Base-by-base conservation (phyloP, 2,113 vertebrate genomes). In the Lucifuga dentata region DNA sequence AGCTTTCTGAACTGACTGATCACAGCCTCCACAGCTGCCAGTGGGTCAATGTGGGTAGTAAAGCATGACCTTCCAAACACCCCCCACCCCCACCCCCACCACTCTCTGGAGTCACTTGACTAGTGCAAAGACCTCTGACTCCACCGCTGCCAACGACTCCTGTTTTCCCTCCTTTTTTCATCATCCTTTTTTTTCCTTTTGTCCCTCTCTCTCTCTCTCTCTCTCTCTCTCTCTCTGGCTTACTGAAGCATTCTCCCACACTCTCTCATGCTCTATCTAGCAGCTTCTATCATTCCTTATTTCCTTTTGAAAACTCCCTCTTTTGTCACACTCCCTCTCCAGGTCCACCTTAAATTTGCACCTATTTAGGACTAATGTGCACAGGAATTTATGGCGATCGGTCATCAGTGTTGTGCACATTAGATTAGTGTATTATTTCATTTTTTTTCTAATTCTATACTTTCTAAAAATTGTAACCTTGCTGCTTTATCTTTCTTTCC, bases 21-120 rank as follows among this genome's bases (percentile, higher is more conserved):
- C 65, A 68, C 11, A 8, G 51, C 46, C 74, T 82, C 76, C 40
- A 35, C 19, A 29, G 58, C 79, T 84, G 86, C 81, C 86, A 69
- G 35, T 63, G 56, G 51, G 74, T 91, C 86, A 89, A 74, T 88
- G 87, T 83, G 86, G 65, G 87, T 80, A 90, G 83, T 85, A 88
- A 90, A 89, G 84, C 89, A 74, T 91, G 89, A 89, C 84, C 62
- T 51, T 29, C 66, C 40, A 46, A 13, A 33, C 24, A 10, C 43
- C 7, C 24, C 44, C 9, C 49, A 11, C 5, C 20, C 41, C 16
- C 16, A 5, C 23, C 38, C 20, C 66, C 29, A 5, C 45, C 61
- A 5, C 51, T 52, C 78, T 60, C 58, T 86, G 78, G 82, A 89
- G 81, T 86, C 87, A 84, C 74, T 87, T 79, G 72, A 86, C 76